Evolutionary conservation across 2,888 invertebrate genomes (phyloP).

Genomic region (Apamea sordens): DNA sequence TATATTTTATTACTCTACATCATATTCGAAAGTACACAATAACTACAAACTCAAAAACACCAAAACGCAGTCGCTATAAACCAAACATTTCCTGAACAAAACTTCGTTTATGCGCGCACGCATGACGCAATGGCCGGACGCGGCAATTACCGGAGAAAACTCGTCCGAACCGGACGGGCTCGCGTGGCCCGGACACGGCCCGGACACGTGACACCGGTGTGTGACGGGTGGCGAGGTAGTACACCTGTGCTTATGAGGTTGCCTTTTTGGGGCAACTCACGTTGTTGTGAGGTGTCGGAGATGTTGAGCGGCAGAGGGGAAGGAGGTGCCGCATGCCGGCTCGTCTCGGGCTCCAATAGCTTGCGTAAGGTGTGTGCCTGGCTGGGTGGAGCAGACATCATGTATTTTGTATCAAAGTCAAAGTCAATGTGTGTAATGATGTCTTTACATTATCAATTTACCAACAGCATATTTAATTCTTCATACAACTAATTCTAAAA

Average conservation of each 20-base stretch:
- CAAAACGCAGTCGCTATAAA: slow-evolving; percentile 22
- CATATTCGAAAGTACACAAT: slow-evolving; percentile 7
- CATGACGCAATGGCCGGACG: slow-evolving; percentile 58
- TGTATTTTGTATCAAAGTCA: too few species aligned
- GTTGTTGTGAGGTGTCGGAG: slow-evolving; percentile 25
- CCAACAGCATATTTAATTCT: background rate
- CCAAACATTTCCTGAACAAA: slow-evolving; percentile 58
- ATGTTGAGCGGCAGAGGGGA: background rate
- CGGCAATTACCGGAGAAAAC: slow-evolving; percentile 73
- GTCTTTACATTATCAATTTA: background rate
- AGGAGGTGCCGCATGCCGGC: slow-evolving; percentile 30
- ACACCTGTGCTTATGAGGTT: slow-evolving; percentile 35
- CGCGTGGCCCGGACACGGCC: slow-evolving; percentile 54
- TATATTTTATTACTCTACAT: background rate
- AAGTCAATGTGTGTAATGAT: background rate
- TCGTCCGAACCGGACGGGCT: slow-evolving; percentile 46
- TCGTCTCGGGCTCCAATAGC: slow-evolving; percentile 12
- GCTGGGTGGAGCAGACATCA: background rate
- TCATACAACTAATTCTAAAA: background rate
- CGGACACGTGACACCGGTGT: slow-evolving; percentile 49
- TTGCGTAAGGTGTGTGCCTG: background rate
- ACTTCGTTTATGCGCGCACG: slow-evolving; percentile 44
- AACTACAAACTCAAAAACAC: slow-evolving; percentile 21
- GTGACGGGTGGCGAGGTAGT: slow-evolving; percentile 43
- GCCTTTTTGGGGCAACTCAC: slow-evolving; percentile 39